A percentile compares a stretch with the other conserved stretches of the same genome.
phyloP scores from a whole-genome alignment of 2,797 vertebrate genomes.

The Pyrocephalus nanus region DNA sequence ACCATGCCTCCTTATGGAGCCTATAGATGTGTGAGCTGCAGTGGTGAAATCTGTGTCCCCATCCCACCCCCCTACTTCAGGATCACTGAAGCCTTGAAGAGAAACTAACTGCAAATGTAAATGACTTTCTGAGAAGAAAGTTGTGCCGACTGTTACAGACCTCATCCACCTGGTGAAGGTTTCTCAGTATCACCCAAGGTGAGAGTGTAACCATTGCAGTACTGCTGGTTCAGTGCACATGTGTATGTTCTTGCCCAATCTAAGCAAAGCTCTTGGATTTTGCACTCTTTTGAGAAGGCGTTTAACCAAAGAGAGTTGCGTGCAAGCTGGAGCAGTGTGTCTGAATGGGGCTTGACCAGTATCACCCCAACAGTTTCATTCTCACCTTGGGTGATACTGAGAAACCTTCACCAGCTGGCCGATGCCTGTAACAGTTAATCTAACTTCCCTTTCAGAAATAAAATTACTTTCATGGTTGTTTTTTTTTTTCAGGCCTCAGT shows the following conservation, averaged over 20 bases:
- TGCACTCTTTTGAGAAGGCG: neutral
- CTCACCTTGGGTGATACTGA: constrained; percentile 52
- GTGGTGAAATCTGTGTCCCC: neutral
- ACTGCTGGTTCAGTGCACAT: neutral
- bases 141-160: constrained; percentile 4
- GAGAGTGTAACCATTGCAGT: neutral
- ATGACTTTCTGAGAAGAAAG: constrained; percentile 67
- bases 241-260: neutral
- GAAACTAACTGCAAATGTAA: constrained; percentile 54
- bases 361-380: constrained; percentile 52
- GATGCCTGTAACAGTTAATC: constrained; percentile 31
- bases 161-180: constrained; percentile 21
- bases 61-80: neutral
- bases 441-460: constrained; percentile 48
- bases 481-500: constrained; percentile 16
- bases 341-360: neutral
- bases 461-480: neutral
- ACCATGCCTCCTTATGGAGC: neutral
- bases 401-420: constrained; percentile 46
- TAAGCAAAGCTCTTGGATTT: neutral
- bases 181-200: constrained; percentile 46
- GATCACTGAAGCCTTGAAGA: constrained; percentile 39
- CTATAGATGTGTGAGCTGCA: neutral
- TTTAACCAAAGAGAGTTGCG: neutral
- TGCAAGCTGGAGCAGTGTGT: neutral